Conservation (phyloP, 2,797 vertebrate species). For the Balearica regulorum region DNA sequence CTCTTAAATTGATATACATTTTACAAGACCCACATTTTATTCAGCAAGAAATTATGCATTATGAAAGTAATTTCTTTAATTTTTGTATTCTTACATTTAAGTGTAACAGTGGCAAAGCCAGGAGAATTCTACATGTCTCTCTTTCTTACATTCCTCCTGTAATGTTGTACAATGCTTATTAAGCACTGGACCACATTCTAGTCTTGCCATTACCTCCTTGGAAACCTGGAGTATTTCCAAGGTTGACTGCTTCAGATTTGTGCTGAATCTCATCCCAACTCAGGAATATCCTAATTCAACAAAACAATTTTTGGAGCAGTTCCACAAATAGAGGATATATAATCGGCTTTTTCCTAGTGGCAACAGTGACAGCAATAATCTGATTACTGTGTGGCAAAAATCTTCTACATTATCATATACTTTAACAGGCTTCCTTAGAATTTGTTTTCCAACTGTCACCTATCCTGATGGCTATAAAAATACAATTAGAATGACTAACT, state of each 20-base stretch:
- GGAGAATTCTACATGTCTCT: not conserved
- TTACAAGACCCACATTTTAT: not conserved
- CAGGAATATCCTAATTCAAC: not conserved
- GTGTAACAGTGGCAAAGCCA: not conserved
- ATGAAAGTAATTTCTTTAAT: not conserved
- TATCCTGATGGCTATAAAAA: not conserved
- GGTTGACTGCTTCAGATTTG: not conserved
- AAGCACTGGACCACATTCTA: not conserved
- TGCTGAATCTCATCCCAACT: not conserved
- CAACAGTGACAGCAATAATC: not conserved
- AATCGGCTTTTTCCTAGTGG: not conserved
- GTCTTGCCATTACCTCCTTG: not conserved
- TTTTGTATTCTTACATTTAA: not conserved
- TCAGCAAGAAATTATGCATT: not conserved
- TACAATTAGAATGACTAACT: not conserved
- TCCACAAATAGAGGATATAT: not conserved
- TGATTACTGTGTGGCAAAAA: not conserved
- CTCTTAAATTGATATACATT: not conserved
- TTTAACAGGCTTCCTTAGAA: not conserved
- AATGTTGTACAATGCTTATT: not conserved
- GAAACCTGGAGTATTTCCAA: not conserved
- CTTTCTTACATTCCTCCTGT: not conserved
- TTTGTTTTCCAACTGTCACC: not conserved
- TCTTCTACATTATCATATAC: not conserved
- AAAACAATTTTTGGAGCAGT: not conserved